phyloP scores from a whole-genome alignment of 2,113 vertebrate genomes.

The Clinocottus analis region DNA sequence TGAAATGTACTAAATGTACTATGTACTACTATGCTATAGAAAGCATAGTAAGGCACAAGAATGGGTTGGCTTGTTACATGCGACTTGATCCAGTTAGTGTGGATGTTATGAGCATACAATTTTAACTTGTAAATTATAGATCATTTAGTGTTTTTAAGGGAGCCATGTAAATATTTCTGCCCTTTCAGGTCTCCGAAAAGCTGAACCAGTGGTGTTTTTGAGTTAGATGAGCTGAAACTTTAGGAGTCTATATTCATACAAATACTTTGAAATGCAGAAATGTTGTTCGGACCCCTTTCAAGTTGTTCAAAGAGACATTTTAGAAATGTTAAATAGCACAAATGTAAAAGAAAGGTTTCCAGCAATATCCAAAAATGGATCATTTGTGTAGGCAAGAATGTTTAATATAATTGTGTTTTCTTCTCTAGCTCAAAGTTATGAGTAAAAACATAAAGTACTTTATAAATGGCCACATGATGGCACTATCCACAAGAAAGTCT shows the following conservation, averaged over 20 bases:
- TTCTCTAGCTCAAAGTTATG: neutral
- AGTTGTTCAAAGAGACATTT: neutral
- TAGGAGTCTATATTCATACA: no score
- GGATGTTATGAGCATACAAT: neutral
- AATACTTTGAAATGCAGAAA: neutral
- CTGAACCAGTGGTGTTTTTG: neutral
- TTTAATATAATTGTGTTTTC: neutral
- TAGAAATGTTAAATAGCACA: neutral
- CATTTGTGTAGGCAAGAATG: neutral
- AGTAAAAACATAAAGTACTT: neutral
- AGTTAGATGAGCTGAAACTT: neutral
- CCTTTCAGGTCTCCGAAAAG: neutral
- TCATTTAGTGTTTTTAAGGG: neutral
- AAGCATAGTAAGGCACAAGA: neutral
- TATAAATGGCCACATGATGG: slow-evolving; percentile 36
- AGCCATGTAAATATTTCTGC: neutral
- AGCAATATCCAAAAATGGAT: neutral
- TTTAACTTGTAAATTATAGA: neutral
- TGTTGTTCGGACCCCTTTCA: neutral
- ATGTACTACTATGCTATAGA: no score
- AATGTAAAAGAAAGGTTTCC: neutral
- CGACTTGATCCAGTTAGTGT: neutral
- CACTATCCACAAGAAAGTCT: neutral
- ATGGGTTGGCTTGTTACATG: neutral
- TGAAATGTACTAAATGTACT: slow-evolving; percentile 1